These are phyloP conservation scores for Camponotus pennsylvanicus DNA, from an alignment of 1,140 invertebrate species.

Conservation along the genomic window DNA sequence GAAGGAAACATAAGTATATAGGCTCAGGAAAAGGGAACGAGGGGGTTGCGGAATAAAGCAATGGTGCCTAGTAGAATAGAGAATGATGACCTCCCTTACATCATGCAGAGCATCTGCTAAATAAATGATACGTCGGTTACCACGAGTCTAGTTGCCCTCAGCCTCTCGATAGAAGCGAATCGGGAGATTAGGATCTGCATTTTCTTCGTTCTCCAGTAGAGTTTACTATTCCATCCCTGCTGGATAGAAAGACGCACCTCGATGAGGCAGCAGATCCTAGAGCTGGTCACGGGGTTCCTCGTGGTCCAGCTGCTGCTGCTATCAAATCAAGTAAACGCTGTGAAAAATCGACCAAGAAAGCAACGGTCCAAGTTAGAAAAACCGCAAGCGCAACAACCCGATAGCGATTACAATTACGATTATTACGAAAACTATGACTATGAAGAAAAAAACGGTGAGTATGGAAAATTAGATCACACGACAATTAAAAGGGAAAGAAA, in stretches of 20 bases:
- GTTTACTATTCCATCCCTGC: constrained; percentile 9
- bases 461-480: neutral
- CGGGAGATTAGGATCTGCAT: constrained; percentile 60
- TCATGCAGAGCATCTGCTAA: constrained; percentile 76
- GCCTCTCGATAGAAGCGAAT: constrained; percentile 75
- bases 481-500: neutral
- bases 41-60: constrained; percentile 53
- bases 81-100: constrained; percentile 80
- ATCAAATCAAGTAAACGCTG: constrained; percentile 48
- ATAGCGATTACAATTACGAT: constrained; percentile 71
- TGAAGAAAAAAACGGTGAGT: constrained; percentile 79
- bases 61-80: constrained; percentile 69
- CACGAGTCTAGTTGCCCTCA: constrained; percentile 79
- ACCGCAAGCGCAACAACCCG: constrained; percentile 68
- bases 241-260: constrained; percentile 18
- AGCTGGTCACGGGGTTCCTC: constrained; percentile 60
- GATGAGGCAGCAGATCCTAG: constrained; percentile 66
- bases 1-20: constrained; percentile 22
- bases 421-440: constrained; percentile 80
- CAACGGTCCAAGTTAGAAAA: constrained; percentile 70
- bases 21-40: constrained; percentile 50
- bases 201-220: constrained; percentile 4
- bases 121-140: constrained; percentile 77
- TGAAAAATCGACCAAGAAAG: constrained; percentile 66
- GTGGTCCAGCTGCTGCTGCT: constrained; percentile 65